Evolutionary conservation across 2,888 invertebrate genomes (phyloP), one percentile per base, ranked within the genome.

Genomic region (Fragum sueziense): DNA sequence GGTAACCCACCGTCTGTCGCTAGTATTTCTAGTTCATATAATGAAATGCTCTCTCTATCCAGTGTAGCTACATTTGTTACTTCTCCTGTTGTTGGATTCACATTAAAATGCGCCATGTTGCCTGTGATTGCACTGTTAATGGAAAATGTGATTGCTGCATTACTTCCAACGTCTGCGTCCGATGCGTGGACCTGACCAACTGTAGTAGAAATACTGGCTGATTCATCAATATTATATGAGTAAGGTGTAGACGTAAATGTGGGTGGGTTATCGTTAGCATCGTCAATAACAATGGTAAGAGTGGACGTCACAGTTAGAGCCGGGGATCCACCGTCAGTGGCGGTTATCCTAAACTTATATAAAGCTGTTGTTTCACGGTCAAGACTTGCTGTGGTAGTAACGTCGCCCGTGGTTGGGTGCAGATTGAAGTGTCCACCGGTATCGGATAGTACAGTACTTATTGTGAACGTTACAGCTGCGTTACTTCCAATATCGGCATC

Each of bases 211-310:
- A 37, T 14, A 9, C 6, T 14, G 6, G 37, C 37, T 14, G 37
- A 37, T 37, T 37, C 37, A 37, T 9, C 7, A 37, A 37, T 14
- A 37, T 37, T 37, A 14, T 9, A 37, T 9, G 37, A 37, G 14
- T 37, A 37, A 9, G 37, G 6, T 37, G 37, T 37, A 9, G 37
- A 37, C 14, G 37, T 59, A 73, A 90, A 89, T 9, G 67, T 59
- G 0, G 90, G 90, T 0, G 84, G 57, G 51, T 89, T 89, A 73
- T 90, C 90, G 69, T 90, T 90, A 7, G 87, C 25, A 70, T 90
- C 90, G 20, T 61, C 59, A 11, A 90, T 72, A 7, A 74, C 77
- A 22, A 54, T 25, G 7, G 73, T 73, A 0, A 74, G 84, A 14
- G 57, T 70, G 1, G 86, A 80, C 4, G 79, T 79, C 7, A 88